Evolutionary conservation across 92 coral and sea anemone genomes (phyloP), one percentile per base, ranked within the genome.

Genomic region (Heteractis magnifica): DNA sequence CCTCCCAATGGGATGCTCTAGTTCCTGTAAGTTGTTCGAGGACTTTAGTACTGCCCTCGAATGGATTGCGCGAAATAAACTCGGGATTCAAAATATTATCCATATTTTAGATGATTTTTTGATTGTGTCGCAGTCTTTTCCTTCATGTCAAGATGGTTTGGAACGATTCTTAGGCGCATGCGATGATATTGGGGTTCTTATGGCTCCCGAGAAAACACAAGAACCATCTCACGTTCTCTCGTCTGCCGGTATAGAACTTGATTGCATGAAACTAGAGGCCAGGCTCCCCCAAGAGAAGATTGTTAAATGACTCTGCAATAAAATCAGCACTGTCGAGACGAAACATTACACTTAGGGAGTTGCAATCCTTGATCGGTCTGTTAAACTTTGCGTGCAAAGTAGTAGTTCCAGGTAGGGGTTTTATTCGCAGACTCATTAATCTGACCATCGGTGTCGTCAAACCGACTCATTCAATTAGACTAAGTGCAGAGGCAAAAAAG

Each of bases 231-330:
- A 23, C 19, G 79, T 75, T 51, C 60, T 90, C 52, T 34, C 84
- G 41, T 90, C 84, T 84, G 93, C 89, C 4, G 91, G 89, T 16
- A 90, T 87, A n/a, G 93, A 90, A 50, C 65, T 87, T 49, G 91
- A 90, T 72, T 58, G 84, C 26, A n/a, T 71, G 18, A 12, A 56
- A 9, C 65, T 60, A 5, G 87, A 86, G 83, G 92, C 90, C 82
- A 77, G 87, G 56, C 86, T 83, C 49, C 87, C 93, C 0, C 7
- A 16, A 19, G 87, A 77, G 20, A 90, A 90, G 77, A 75, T 90
- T 62, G 53, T 56, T 48, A 87, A 87, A 84, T 79, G 80, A 0
- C 34, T 26, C 34, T 26, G 34, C 1, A 26, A 26, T 26, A 0
- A 26, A 26, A 26, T 26, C 34, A 26, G 34, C 34, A 26, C 34